Conservation (phyloP, 2,888 invertebrate species). For the Ormyrus nitidulus region DNA sequence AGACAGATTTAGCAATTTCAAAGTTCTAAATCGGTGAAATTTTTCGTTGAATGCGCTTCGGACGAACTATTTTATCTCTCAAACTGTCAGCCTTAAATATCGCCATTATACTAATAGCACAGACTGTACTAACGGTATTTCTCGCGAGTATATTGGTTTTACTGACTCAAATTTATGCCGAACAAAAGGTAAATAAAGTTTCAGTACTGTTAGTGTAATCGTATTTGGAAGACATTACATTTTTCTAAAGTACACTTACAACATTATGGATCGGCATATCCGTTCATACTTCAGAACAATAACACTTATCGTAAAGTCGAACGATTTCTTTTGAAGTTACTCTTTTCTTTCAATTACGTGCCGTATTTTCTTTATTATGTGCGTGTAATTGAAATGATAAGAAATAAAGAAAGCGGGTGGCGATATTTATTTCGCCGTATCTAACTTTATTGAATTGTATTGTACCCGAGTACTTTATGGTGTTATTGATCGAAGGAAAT, state of each 20-base stretch:
- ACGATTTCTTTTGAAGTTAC: slow-evolving; percentile 8
- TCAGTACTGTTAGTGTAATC: background rate
- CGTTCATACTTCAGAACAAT: slow-evolving; percentile 21
- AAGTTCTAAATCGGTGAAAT: no score
- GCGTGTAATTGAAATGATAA: slow-evolving; percentile 37
- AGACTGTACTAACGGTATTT: no score
- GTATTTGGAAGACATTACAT: background rate
- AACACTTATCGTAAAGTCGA: slow-evolving; percentile 3
- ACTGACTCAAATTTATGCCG: no score
- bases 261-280: slow-evolving; percentile 5
- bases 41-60: no score
- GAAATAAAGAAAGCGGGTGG: background rate
- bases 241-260: slow-evolving; percentile 16
- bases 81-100: no score
- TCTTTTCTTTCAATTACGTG: background rate
- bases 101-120: no score
- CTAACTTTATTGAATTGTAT: slow-evolving; percentile 42
- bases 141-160: no score
- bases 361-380: slow-evolving; percentile 2
- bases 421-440: slow-evolving; percentile 40
- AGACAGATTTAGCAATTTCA: no score
- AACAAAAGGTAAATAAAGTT: no score
- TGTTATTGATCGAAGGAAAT: slow-evolving; percentile 40
- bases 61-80: no score
- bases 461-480: slow-evolving; percentile 34